Conservation (phyloP, 2,888 invertebrate genomes). For the Phortica magna region DNA sequence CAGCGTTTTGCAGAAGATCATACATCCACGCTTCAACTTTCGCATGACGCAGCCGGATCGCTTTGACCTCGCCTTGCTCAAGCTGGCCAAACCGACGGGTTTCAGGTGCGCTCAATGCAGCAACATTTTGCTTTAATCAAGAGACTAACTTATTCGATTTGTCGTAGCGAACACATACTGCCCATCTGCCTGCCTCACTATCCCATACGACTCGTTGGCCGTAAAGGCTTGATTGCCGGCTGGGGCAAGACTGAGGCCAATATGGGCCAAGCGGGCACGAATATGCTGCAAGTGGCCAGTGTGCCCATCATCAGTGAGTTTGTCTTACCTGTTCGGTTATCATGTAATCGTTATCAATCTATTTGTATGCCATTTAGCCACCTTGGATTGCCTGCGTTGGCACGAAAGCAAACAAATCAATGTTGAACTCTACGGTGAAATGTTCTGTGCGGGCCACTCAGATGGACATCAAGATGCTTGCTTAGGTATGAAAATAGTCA, state of each 20-base stretch:
- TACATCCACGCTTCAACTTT: conserved; percentile 89
- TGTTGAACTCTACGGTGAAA: conserved; percentile 86
- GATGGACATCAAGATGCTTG: conserved; percentile 91
- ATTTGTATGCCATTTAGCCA: conserved; percentile 77
- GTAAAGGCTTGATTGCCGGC: conserved; percentile 85
- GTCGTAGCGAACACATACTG: conserved; percentile 81
- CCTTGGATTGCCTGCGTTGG: conserved; percentile 88
- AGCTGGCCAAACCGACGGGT: conserved; percentile 83
- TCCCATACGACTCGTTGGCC: conserved; percentile 79
- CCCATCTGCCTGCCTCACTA: conserved; percentile 87
- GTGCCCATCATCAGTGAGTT: conserved; percentile 88
- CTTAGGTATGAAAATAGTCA: conserved; percentile 79
- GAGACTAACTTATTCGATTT: not conserved
- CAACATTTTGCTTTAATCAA: not conserved
- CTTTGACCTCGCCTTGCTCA: conserved; percentile 87
- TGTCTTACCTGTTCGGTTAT: not conserved
- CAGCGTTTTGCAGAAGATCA: conserved; percentile 85
- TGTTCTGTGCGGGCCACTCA: conserved; percentile 91
- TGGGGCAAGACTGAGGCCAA: conserved; percentile 90
- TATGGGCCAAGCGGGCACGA: conserved; percentile 87
- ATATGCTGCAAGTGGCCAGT: conserved; percentile 87
- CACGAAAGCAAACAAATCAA: conserved; percentile 89
- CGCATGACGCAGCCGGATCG: conserved; percentile 90
- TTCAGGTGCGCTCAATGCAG: conserved; percentile 66
- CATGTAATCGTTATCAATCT: not conserved